Conservation (phyloP, 2,113 vertebrate species). For the Trochalopteron elliotii region DNA sequence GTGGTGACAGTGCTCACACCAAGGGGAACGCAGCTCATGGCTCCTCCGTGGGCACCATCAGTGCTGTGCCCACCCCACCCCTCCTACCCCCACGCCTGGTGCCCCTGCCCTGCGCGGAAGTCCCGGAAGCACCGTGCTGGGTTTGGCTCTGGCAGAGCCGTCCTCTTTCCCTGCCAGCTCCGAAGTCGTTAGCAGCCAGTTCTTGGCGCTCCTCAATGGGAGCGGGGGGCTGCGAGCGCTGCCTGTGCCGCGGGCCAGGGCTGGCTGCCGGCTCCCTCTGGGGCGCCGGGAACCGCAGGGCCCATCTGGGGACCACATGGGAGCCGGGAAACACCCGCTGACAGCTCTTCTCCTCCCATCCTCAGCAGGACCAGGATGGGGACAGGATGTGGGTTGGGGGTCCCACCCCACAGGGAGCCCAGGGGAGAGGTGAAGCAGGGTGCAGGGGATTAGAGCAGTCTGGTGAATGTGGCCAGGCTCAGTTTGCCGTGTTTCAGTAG, state of each 20-base stretch:
- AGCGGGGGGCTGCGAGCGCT: background rate
- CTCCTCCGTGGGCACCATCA: background rate
- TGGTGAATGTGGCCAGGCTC: background rate
- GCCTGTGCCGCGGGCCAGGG: background rate
- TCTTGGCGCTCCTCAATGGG: background rate
- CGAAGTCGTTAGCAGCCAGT: background rate
- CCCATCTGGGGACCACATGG: constrained; percentile 48
- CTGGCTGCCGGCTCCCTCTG: background rate
- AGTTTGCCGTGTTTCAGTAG: background rate
- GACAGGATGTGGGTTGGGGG: background rate
- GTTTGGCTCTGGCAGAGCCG: background rate
- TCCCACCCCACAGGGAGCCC: rapidly evolving
- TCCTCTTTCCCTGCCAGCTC: background rate
- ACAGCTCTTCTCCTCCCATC: background rate
- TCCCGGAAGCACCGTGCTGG: rapidly evolving
- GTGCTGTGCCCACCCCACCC: background rate
- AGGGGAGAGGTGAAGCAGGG: background rate
- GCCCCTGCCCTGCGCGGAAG: rapidly evolving
- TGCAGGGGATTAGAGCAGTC: background rate
- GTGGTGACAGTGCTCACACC: background rate
- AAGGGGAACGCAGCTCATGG: rapidly evolving
- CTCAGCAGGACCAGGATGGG: background rate
- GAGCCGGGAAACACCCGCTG: background rate
- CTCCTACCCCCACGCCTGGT: rapidly evolving
- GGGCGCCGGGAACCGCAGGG: background rate